Base-by-base conservation (phyloP, 2,797 vertebrate genomes). In the Gambusia yucatana region DNA sequence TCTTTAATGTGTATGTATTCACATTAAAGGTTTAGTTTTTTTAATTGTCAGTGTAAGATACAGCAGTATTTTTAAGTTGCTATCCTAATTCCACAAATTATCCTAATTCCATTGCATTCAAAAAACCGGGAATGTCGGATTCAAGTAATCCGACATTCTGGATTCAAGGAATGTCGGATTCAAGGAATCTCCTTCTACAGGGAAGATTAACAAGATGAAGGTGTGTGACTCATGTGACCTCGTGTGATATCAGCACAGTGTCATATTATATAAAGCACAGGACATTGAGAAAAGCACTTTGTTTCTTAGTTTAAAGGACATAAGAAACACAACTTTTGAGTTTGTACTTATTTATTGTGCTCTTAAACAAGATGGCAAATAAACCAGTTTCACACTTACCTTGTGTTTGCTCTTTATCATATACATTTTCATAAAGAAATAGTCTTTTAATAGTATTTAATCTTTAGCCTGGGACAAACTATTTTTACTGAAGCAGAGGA, bases 341-440 rank as follows among this genome's bases (percentile, higher is more conserved):
- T 73, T 65, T 74, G 44, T 44, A 71, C 13, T 55, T 78, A 76
- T 81, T 86, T 82, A 86, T 76, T 80, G 52, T 76, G 25, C 82
- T 71, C 22, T 28, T 44, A n/a, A 67, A n/a, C 41, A n/a, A 72
- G 7, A 78, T 1, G 28, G 88, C 75, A 59, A 75, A 78, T 39
- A 1, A 78, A 57, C 2, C 10, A 1, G 25, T 86, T 65, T 81
- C 57, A 76, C 43, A 17, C 16, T 47, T 9, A 39, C 39, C 9
- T 0, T 10, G 22, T 67, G n/a, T 67, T 73, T 70, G 14, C 17
- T 80, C 6, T 69, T 70, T 55, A 77, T 83, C 1, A 65, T 22
- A 74, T 9, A 30, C 69, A 43, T 41, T 73, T 25, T 39, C 39
- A 73, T 11, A 25, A 61, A 55, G 77, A 48, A 41, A 5, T 0